Evolutionary conservation across 2,888 invertebrate species (phyloP).

Genomic region (Pteria penguin): DNA sequence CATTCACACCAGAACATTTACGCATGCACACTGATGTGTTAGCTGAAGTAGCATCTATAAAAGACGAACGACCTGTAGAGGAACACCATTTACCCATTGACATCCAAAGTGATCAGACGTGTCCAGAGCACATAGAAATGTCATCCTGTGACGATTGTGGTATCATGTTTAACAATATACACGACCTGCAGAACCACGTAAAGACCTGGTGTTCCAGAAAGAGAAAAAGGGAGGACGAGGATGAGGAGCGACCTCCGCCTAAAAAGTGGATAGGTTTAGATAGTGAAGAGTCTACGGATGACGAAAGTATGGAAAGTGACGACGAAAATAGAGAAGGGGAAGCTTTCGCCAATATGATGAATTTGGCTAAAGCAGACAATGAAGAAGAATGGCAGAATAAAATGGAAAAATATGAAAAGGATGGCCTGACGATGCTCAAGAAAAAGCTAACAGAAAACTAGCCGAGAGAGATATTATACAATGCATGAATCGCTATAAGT

Average conservation of each 20-base stretch:
- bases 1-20: constrained; percentile 24
- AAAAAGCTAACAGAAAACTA: too few relatives aligned
- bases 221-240: not conserved
- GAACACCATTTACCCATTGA: constrained; percentile 17
- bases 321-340: too few relatives aligned
- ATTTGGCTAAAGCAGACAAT: not conserved
- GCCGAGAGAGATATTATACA: constrained; percentile 6
- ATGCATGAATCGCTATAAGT: not conserved
- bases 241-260: not conserved
- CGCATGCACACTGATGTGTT: constrained; percentile 28
- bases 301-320: too few relatives aligned
- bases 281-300: too few relatives aligned
- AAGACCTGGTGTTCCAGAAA: too few relatives aligned
- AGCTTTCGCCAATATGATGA: not conserved
- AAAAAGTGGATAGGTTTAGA: too few relatives aligned
- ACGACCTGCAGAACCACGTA: too few relatives aligned
- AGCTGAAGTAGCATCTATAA: constrained; percentile 17
- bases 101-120: too few relatives aligned
- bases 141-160: too few relatives aligned
- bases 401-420: too few relatives aligned
- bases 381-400: constrained; percentile 1
- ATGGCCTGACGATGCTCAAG: constrained; percentile 3
- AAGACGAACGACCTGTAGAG: not conserved
- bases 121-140: too few relatives aligned
- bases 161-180: too few relatives aligned